phyloP scores from a whole-genome alignment of 2,113 vertebrate genomes.

The Ancistrus triradiatus region DNA sequence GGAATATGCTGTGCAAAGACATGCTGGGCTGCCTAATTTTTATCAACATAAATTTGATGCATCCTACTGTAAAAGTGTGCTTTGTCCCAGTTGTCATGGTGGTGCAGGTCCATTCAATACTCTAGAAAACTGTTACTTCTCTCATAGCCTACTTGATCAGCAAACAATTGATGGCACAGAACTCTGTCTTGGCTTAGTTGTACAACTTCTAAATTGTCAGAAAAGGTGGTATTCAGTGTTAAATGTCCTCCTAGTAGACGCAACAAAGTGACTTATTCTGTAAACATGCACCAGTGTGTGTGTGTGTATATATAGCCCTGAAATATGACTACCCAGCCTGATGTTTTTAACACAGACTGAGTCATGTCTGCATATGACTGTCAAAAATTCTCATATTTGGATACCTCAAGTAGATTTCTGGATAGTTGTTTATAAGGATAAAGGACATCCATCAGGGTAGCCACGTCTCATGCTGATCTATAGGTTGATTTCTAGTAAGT shows the following conservation, averaged over 20 bases:
- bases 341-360: too few relatives aligned
- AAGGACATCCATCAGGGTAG: too few relatives aligned
- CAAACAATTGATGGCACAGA: slow-evolving; percentile 14
- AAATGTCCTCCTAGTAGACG: slow-evolving; percentile 32
- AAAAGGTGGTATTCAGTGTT: slow-evolving; percentile 44
- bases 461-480: too few relatives aligned
- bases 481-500: too few relatives aligned
- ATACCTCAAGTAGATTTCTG: too few relatives aligned
- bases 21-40: slow-evolving; percentile 32
- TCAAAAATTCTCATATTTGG: too few relatives aligned
- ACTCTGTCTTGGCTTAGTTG: slow-evolving; percentile 29
- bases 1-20: slow-evolving; percentile 28
- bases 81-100: slow-evolving; percentile 19
- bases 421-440: too few relatives aligned
- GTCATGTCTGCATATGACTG: too few relatives aligned
- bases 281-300: slow-evolving; percentile 37
- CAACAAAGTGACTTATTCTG: slow-evolving; percentile 35
- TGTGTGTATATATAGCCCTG: slow-evolving; percentile 31
- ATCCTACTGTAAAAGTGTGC: slow-evolving; percentile 21
- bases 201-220: slow-evolving; percentile 34
- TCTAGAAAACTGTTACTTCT: neutral
- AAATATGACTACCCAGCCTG: slow-evolving; percentile 21
- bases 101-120: neutral
- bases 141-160: neutral
- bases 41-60: slow-evolving; percentile 44